Base-by-base conservation (phyloP, 23 tunicate species). In the Clavelina lepadiformis region DNA sequence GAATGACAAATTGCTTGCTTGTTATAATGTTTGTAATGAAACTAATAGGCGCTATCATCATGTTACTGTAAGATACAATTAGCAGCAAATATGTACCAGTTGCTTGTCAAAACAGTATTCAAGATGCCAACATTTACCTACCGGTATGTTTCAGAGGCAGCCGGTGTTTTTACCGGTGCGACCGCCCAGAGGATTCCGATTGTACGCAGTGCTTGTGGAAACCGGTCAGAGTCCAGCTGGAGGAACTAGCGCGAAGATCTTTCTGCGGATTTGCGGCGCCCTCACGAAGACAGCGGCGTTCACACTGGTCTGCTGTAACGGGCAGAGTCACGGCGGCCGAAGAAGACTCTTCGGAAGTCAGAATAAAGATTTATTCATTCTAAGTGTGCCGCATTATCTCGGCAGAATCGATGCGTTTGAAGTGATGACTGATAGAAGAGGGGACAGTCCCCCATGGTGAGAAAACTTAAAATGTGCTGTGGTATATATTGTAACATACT, bases 171-270 rank as follows among this genome's bases (percentile, higher is more conserved):
- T 87, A 13, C 96, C 96, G 5, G 53, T 51, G 27, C 63, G 96
- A 15, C 96, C 96, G 27, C 83, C 82, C 8, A 44, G 49, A n/a
- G 96, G 96, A 52, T 87, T 87, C 54, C 87, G 96, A 18, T 41
- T 79, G 46, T 87, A 87, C 65, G 96, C 96, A 7, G 71, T 87
- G 22, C 70, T 87, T 26, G 31, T 87, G 35, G 96, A 87, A 51
- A 87, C 96, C 5, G 96, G 96, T 15, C 86, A 87, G 33, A 87
- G 96, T 55, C 87, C 96, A 18, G 96, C 96, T 20, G 96, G 96
- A 0, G 96, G 96, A 13, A 87, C 96, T 13, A 80, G 81, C 8
- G 62, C 96, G 34, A 63, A 73, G 22, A 78, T 87, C 11, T 79
- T 73, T 62, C 68, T 87, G 54, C 65, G 96, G 28, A 56, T 87